These are phyloP conservation scores for Ispidina picta DNA, from an alignment of 2,797 vertebrate genomes.

Conservation along the genomic window DNA sequence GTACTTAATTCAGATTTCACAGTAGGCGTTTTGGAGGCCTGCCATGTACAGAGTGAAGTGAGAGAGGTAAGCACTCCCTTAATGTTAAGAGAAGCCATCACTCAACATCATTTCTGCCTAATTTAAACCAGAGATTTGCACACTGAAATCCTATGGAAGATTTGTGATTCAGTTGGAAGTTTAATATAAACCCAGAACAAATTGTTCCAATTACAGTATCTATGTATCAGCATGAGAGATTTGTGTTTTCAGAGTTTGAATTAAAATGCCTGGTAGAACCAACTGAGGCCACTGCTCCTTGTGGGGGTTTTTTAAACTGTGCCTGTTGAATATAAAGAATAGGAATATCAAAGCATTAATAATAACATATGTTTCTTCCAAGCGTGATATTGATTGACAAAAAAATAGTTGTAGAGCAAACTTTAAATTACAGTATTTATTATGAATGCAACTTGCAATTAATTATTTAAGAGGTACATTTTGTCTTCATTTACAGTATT, in stretches of 20 bases:
- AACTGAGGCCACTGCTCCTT: not conserved
- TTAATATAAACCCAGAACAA: conserved; percentile 6
- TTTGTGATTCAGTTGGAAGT: conserved; percentile 1
- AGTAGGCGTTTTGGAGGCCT: conserved; percentile 56
- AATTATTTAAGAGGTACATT: conserved; percentile 36
- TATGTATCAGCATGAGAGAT: not conserved
- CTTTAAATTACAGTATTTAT: conserved; percentile 51
- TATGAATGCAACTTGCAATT: conserved; percentile 33
- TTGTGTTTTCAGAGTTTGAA: not conserved
- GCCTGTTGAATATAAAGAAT: conserved; percentile 23
- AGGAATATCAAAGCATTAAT: not conserved
- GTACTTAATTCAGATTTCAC: conserved; percentile 63
- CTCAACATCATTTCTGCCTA: conserved; percentile 31
- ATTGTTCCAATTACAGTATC: not conserved
- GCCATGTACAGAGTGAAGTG: conserved; percentile 34
- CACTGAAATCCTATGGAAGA: not conserved
- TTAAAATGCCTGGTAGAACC: not conserved
- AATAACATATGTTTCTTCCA: not conserved
- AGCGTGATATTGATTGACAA: conserved; percentile 28
- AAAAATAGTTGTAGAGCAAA: conserved; percentile 34
- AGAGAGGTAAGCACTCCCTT: conserved; percentile 38
- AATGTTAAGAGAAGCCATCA: conserved; percentile 34
- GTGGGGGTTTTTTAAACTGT: not conserved
- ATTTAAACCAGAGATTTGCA: conserved; percentile 19
- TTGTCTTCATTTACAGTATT: conserved; percentile 11